Conservation (phyloP, 64 coral and sea anemone species). For the Exaiptasia diaphana region DNA sequence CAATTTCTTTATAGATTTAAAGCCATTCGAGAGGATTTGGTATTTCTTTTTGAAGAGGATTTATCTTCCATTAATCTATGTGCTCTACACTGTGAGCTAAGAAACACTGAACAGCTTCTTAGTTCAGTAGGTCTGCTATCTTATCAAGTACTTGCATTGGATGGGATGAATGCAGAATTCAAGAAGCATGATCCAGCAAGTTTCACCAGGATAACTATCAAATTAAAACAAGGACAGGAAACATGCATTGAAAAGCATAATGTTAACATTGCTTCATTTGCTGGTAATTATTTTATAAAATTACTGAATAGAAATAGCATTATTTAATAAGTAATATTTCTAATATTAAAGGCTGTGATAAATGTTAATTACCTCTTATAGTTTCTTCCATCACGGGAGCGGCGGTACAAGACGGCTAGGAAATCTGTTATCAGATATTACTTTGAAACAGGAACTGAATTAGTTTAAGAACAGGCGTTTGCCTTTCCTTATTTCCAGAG, state of each 20-base stretch:
- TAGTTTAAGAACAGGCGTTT: too few relatives aligned
- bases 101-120: neutral
- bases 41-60: neutral
- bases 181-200: neutral
- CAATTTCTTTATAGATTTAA: too few relatives aligned
- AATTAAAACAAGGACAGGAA: neutral
- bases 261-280: neutral
- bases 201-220: neutral
- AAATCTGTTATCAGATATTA: too few relatives aligned
- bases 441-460: too few relatives aligned
- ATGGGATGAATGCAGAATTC: neutral
- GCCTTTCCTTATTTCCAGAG: too few relatives aligned
- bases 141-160: neutral
- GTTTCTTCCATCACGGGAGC: too few relatives aligned
- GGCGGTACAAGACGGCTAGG: too few relatives aligned
- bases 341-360: too few relatives aligned
- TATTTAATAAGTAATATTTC: too few relatives aligned
- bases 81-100: neutral
- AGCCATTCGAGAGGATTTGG: neutral
- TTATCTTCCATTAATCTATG: neutral
- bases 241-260: neutral
- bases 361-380: too few relatives aligned
- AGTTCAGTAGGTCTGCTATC: neutral
- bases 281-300: too few relatives aligned
- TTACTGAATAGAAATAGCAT: too few relatives aligned